These are phyloP conservation scores for Mellivora capensis DNA, from an alignment of 2,113 vertebrate species.

Conservation along the genomic window DNA sequence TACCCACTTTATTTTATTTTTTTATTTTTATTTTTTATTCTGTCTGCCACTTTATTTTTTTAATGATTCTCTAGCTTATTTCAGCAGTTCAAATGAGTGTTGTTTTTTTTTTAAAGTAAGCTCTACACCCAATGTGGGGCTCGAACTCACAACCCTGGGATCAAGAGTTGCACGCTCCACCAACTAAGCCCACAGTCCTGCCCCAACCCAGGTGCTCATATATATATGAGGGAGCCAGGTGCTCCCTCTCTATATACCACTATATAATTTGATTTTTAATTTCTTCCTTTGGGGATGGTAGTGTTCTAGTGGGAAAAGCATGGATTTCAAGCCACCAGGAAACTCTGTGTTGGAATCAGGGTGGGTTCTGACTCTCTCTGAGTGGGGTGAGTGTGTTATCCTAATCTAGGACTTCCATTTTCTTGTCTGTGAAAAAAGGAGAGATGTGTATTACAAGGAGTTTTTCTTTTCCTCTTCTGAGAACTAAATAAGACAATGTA, in stretches of 20 bases:
- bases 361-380: too few species aligned
- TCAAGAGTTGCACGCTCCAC: neutral
- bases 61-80: neutral
- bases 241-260: neutral
- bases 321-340: neutral
- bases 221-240: too few species aligned
- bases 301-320: neutral
- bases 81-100: neutral
- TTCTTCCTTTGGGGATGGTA: too few species aligned
- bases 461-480: neutral
- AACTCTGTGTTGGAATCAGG: neutral
- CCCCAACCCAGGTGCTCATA: too few species aligned
- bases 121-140: neutral
- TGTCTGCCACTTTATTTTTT: neutral
- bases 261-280: neutral
- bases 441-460: neutral
- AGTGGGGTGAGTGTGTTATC: neutral
- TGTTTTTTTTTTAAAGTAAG: neutral
- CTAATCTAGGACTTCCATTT: neutral
- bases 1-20: too few species aligned
- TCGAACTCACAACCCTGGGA: neutral
- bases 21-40: too few species aligned
- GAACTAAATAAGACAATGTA: neutral
- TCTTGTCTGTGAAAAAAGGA: neutral
- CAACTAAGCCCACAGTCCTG: fast-evolving